Conservation (phyloP, 2,888 invertebrate species). For the Sisyra nigra region DNA sequence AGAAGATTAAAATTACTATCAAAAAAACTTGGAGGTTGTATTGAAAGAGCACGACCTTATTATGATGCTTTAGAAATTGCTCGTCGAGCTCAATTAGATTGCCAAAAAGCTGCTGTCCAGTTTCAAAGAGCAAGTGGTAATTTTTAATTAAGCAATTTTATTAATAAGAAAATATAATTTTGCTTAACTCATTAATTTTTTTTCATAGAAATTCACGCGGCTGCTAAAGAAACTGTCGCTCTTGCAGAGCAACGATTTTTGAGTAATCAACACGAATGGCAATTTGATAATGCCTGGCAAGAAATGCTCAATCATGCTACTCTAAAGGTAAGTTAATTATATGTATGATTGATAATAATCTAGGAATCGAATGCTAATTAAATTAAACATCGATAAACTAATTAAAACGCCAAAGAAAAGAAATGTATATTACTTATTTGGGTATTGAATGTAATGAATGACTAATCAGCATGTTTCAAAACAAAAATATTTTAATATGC, state of each 20-base stretch:
- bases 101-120: constrained; percentile 78
- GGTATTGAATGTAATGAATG: too few species aligned
- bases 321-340: constrained; percentile 46
- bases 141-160: constrained; percentile 11
- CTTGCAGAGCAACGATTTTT: constrained; percentile 71
- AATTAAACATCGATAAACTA: too few species aligned
- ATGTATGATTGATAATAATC: background rate
- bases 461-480: too few species aligned
- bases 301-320: constrained; percentile 94
- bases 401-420: too few species aligned
- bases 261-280: constrained; percentile 63
- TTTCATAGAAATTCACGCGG: constrained; percentile 63
- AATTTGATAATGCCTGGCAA: constrained; percentile 94
- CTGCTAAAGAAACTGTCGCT: constrained; percentile 86
- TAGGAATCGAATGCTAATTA: too few species aligned
- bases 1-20: constrained; percentile 63
- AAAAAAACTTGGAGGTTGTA: constrained; percentile 68
- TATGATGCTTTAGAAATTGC: constrained; percentile 71
- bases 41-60: constrained; percentile 80
- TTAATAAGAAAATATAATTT: constrained; percentile 2
- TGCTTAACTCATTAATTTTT: constrained; percentile 4
- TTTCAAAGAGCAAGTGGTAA: constrained; percentile 80
- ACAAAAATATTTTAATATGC: too few species aligned
- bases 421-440: too few species aligned
- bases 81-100: constrained; percentile 61